Evolutionary conservation across 2,797 vertebrate species (phyloP), one percentile per base, ranked within the genome.

Genomic region (Platyrinchus mystaceus): DNA sequence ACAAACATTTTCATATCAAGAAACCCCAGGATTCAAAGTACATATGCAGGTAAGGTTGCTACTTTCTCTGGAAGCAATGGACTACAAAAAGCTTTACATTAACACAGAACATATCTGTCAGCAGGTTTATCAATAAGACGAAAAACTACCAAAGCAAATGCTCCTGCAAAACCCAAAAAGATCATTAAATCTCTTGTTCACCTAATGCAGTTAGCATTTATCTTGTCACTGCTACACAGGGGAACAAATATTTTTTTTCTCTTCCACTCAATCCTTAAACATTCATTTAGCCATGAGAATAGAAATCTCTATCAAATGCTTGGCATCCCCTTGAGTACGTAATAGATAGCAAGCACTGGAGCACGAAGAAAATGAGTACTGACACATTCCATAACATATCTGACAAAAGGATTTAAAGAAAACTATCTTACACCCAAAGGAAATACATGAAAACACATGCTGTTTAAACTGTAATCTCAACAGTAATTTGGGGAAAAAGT

Each of bases 161-260:
- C 6, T 71, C 30, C 34, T 37, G 44, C 28, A 85, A 56, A 66
- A 36, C 7, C 2, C 23, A 27, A 3, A 1, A 56, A 41, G 8
- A 32, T 28, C 13, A 49, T 18, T 53, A 24, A 47, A 36, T 32
- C 30, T 36, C 37, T 67, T 43, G 7, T 18, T 90, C 15, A 44
- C 5, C 17, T 60, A 24, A 3, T 52, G 15, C 17, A 55, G 14
- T 53, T 41, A 85, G 19, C 27, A 60, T 34, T 37, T 37, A 69
- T 5, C 9, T 43, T 55, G 36, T 32, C 58, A 80, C 27, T 46
- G 27, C 28, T 60, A 58, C 16, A 60, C 36, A 30, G 0, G 0
- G 16, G 6, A 83, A 80, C 3, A 34, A 28, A 27, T 7, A 23
- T 56, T 23, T 52, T 46, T 46, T 22, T 12, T 28, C 3, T 27